These are phyloP conservation scores for Phataginus tetradactyla DNA, from an alignment of 2,797 vertebrate genomes.

Conservation along the genomic window DNA sequence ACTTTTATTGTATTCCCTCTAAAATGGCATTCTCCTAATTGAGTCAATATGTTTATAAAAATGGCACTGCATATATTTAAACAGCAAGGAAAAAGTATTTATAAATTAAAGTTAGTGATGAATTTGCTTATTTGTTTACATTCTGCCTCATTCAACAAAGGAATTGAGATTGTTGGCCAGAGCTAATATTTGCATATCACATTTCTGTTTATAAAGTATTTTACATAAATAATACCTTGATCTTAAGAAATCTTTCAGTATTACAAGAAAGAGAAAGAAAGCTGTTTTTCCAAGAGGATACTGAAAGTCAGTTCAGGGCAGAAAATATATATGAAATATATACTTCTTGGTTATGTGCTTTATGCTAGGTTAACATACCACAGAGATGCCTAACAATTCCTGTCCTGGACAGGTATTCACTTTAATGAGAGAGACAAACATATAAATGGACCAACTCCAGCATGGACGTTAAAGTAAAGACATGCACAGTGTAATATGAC, in stretches of 20 bases:
- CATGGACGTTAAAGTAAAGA: background rate
- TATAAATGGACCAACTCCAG: background rate
- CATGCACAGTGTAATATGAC: background rate
- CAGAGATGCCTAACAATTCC: background rate
- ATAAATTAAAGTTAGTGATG: background rate
- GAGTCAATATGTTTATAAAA: background rate
- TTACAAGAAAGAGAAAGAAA: constrained; percentile 1
- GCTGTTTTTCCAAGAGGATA: background rate
- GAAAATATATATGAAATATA: background rate
- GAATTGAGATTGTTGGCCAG: background rate
- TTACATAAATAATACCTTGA: background rate
- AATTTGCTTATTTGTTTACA: background rate
- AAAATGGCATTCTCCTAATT: background rate
- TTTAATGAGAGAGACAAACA: background rate
- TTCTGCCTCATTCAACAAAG: background rate
- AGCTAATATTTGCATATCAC: background rate
- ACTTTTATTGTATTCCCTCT: background rate
- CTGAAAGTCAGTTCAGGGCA: background rate
- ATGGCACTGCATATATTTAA: background rate
- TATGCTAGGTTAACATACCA: background rate
- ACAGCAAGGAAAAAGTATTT: background rate
- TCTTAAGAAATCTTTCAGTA: background rate
- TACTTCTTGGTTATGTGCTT: background rate
- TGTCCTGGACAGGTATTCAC: background rate
- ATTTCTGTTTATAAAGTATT: background rate